These are phyloP conservation scores for Thripadectes ignobilis DNA, from an alignment of 2,797 vertebrate genomes.

Conservation along the genomic window DNA sequence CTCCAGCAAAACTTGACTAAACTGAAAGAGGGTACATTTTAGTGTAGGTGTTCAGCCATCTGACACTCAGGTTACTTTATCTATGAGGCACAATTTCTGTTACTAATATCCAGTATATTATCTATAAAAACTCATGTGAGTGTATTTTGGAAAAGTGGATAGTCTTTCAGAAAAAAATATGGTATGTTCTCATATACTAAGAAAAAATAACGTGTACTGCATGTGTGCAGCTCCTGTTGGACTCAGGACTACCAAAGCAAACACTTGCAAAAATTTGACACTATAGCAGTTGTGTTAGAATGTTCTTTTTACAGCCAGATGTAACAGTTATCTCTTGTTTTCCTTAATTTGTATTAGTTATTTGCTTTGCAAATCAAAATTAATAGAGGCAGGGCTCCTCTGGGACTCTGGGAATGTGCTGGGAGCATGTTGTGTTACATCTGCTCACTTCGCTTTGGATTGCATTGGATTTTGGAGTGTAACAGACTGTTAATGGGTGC, in stretches of 20 bases:
- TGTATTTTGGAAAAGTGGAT: neutral
- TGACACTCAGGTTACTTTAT: neutral
- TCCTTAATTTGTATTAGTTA: slow-evolving; percentile 7
- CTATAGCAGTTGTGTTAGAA: neutral
- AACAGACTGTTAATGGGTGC: neutral
- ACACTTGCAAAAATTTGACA: neutral
- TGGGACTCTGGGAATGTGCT: neutral
- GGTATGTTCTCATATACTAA: neutral
- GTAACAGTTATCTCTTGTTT: neutral
- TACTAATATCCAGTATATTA: neutral
- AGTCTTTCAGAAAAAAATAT: neutral
- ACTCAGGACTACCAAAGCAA: neutral
- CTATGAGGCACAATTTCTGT: neutral
- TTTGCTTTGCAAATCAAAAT: slow-evolving; percentile 8
- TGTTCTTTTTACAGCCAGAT: neutral
- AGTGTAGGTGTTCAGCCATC: neutral
- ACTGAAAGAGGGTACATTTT: neutral
- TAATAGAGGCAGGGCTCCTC: neutral
- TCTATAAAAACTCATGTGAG: neutral
- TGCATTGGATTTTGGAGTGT: neutral
- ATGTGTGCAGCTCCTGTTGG: neutral
- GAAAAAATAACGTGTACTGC: neutral
- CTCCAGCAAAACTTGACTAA: neutral
- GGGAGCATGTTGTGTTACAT: neutral
- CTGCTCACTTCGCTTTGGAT: slow-evolving; percentile 16